phyloP scores from a whole-genome alignment of 2,113 vertebrate species.

The Onychostruthus taczanowskii region DNA sequence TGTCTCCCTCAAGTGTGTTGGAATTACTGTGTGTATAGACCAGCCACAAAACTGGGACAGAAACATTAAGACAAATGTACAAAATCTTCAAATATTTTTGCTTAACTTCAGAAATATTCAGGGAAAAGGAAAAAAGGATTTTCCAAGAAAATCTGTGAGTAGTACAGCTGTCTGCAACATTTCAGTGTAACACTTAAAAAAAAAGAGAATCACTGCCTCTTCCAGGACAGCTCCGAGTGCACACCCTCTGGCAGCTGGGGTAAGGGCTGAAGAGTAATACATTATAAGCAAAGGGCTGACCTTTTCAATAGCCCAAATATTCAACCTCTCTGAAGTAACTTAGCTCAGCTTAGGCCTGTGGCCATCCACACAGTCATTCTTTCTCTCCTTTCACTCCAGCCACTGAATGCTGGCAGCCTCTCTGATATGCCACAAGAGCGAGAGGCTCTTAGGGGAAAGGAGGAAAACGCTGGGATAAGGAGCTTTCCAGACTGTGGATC shows the following conservation, averaged over 20 bases:
- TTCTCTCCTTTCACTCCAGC: neutral
- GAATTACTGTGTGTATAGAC: neutral
- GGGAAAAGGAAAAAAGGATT: neutral
- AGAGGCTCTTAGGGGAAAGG: neutral
- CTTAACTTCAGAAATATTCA: neutral
- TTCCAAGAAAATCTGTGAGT: neutral
- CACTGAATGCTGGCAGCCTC: neutral
- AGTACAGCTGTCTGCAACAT: neutral
- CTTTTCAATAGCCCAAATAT: neutral
- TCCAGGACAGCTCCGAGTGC: neutral
- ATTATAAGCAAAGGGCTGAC: neutral
- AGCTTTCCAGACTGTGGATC: neutral
- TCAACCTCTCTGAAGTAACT: neutral
- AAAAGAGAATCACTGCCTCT: neutral
- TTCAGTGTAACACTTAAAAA: neutral
- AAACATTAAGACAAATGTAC: neutral
- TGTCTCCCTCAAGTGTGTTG: neutral
- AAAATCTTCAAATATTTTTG: neutral
- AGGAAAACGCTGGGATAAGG: neutral
- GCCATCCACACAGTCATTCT: neutral
- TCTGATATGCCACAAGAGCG: fast-evolving
- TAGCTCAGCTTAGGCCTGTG: neutral
- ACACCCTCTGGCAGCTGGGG: neutral
- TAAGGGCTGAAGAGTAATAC: neutral
- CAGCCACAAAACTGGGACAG: neutral